Evolutionary conservation across 2,797 vertebrate genomes (phyloP).

Genomic region (Varecia variegata): DNA sequence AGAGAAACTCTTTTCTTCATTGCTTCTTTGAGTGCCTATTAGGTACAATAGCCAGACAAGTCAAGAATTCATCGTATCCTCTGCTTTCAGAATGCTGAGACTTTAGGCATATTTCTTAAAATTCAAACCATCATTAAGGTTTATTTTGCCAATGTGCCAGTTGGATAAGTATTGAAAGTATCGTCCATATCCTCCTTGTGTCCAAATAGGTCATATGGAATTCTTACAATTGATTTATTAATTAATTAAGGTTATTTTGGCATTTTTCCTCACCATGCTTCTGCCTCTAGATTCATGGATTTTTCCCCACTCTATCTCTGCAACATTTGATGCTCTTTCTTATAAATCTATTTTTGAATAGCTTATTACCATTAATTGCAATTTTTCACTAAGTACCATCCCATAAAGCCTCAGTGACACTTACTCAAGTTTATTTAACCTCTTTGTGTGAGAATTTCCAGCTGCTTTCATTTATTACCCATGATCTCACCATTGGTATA

Average conservation of each 20-base stretch:
- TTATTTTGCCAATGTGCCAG: not conserved
- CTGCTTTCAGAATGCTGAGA: not conserved
- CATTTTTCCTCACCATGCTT: not conserved
- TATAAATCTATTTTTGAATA: not conserved
- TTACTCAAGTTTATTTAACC: not conserved
- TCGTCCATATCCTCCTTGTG: not conserved
- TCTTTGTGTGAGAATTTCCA: conserved; percentile 10
- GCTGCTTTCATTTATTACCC: not conserved
- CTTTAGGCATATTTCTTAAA: conserved; percentile 11
- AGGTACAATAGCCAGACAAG: not conserved
- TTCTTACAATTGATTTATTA: not conserved
- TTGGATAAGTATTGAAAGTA: not conserved
- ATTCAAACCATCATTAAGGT: not conserved
- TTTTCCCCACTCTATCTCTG: not conserved
- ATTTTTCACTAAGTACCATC: not conserved
- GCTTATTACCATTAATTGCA: not conserved
- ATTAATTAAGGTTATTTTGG: not conserved
- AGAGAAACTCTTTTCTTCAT: not conserved
- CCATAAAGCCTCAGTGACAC: not conserved
- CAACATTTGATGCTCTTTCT: not conserved
- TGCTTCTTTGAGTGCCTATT: not conserved
- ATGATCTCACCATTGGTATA: not conserved
- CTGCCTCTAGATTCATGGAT: not conserved
- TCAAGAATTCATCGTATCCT: not conserved
- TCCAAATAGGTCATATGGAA: not conserved